Percentiles rank a stretch among this genome's conserved stretches.
Conservation (phyloP, 2,113 vertebrate species). For the Festucalex cinctus region DNA sequence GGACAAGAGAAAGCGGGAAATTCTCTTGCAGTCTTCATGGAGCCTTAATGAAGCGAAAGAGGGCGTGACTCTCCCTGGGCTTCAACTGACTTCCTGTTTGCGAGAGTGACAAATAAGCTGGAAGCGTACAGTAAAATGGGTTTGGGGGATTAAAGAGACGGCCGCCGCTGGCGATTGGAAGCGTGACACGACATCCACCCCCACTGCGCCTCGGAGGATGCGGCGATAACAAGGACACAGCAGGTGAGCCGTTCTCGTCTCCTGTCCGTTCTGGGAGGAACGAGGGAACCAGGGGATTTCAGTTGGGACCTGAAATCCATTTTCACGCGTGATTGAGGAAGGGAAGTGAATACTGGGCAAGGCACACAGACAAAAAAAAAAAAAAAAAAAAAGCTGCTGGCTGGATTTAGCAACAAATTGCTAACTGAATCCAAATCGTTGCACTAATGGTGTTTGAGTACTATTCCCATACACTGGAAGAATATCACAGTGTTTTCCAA, state of each 20-base stretch:
- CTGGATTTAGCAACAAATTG: slow-evolving; percentile 18
- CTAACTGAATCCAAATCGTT: background rate
- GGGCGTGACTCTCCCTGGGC: slow-evolving; percentile 1
- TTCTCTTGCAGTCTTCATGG: slow-evolving; percentile 3
- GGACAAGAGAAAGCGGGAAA: slow-evolving; percentile 21
- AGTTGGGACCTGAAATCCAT: slow-evolving; percentile 65
- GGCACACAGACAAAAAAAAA: slow-evolving; percentile 23
- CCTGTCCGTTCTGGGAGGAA: slow-evolving; percentile 21
- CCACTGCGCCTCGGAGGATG: slow-evolving; percentile 20
- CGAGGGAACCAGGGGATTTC: background rate
- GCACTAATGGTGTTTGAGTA: background rate
- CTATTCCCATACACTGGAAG: too few relatives aligned
- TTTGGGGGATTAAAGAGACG: slow-evolving; percentile 32
- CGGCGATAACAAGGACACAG: slow-evolving; percentile 52
- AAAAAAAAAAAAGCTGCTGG: background rate
- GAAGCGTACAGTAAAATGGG: slow-evolving; percentile 15
- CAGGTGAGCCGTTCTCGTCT: slow-evolving; percentile 55
- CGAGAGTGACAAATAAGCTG: slow-evolving; percentile 4
- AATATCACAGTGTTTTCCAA: too few relatives aligned
- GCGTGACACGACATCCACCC: slow-evolving; percentile 17
- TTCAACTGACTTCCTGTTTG: slow-evolving; percentile 31
- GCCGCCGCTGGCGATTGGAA: slow-evolving; percentile 13
- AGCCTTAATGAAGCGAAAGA: slow-evolving; percentile 32
- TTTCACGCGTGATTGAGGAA: slow-evolving; percentile 34
- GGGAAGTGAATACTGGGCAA: slow-evolving; percentile 49